phyloP scores from a whole-genome alignment of 2,113 vertebrate species.

The Damaliscus lunatus region DNA sequence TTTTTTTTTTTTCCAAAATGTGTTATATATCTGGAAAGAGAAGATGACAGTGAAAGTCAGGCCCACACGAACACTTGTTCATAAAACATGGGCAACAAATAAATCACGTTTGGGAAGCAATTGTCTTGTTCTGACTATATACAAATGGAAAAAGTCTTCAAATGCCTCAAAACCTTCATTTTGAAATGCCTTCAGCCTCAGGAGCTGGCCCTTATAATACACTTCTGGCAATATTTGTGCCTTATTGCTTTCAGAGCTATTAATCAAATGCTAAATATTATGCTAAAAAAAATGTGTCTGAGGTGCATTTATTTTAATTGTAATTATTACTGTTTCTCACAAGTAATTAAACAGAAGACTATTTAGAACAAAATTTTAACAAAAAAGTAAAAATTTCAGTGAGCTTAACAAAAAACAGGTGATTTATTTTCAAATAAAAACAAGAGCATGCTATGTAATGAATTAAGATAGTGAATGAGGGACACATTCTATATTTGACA shows the following conservation, averaged over 20 bases:
- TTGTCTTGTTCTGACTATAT: background rate
- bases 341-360: constrained; percentile 10
- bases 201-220: background rate
- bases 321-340: background rate
- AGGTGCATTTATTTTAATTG: constrained; percentile 36
- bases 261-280: constrained; percentile 54
- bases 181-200: background rate
- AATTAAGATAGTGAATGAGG: background rate
- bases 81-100: constrained; percentile 25
- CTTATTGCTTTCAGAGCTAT: constrained; percentile 24
- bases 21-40: background rate
- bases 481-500: background rate
- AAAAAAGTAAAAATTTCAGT: background rate
- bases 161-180: background rate
- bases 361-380: background rate
- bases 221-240: background rate
- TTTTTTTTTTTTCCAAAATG: background rate
- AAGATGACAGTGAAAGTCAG: background rate
- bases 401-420: background rate
- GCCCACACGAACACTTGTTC: background rate
- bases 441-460: background rate
- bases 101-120: background rate
- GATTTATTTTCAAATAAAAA: background rate
- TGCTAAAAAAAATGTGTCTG: background rate
- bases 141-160: constrained; percentile 28